Evolutionary conservation across 2,888 invertebrate species (phyloP).

Genomic region (Leptodirus hochenwartii): DNA sequence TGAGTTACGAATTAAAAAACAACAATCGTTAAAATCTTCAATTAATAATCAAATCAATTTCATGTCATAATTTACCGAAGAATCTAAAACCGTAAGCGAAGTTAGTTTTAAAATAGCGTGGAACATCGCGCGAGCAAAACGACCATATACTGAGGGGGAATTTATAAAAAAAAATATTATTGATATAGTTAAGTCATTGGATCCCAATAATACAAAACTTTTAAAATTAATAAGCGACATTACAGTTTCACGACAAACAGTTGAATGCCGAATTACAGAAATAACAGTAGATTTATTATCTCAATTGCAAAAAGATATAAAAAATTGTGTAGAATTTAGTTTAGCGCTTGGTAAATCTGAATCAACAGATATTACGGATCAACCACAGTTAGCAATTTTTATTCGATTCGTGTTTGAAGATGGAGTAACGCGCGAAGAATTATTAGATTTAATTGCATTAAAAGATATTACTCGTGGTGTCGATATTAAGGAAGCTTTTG

Average conservation of each 20-base stretch:
- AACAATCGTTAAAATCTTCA: conserved; percentile 7
- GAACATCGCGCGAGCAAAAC: conserved; percentile 2
- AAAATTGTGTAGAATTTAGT: conserved; percentile 7
- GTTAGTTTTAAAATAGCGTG: conserved; percentile 6
- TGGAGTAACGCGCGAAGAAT: conserved; percentile 6
- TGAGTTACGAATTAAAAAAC: conserved; percentile 6
- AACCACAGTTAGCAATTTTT: conserved; percentile 6
- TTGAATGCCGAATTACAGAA: conserved; percentile 7
- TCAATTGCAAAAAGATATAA: conserved; percentile 4
- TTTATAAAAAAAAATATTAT: conserved; percentile 5
- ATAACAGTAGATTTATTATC: conserved; percentile 5
- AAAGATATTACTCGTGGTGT: conserved; percentile 7
- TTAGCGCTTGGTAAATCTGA: conserved; percentile 7
- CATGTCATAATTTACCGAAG: conserved; percentile 5
- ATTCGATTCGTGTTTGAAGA: conserved; percentile 6
- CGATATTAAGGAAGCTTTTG: conserved; percentile 5
- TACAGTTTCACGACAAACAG: conserved; percentile 3
- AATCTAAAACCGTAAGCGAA: conserved; percentile 5
- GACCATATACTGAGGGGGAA: conserved; percentile 4
- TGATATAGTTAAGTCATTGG: conserved; percentile 5
- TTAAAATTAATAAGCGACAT: conserved; percentile 2
- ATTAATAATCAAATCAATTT: conserved; percentile 6
- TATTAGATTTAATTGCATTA: conserved; percentile 7
- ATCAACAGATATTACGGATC: conserved; percentile 6
- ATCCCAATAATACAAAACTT: conserved; percentile 5